These are phyloP conservation scores for Gymnogyps californianus DNA, from an alignment of 2,113 vertebrate genomes.

Conservation along the genomic window DNA sequence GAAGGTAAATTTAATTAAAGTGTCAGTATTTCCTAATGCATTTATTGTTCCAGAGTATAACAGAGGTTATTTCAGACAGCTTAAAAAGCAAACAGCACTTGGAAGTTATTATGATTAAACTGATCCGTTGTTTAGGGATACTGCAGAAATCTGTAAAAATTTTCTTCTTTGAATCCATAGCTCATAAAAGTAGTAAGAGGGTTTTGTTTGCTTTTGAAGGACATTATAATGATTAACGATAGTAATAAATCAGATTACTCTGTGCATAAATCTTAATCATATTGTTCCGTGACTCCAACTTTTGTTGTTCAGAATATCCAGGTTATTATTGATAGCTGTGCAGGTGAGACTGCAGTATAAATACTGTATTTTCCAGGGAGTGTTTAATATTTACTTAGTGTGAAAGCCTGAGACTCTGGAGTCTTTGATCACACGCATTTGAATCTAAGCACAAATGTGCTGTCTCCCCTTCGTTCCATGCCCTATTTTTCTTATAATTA, in stretches of 20 bases:
- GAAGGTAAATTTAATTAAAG: constrained; percentile 69
- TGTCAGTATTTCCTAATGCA: constrained; percentile 59
- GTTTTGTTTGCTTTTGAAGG: neutral
- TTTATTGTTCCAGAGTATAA: constrained; percentile 50
- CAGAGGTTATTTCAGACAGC: constrained; percentile 48
- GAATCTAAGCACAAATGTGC: neutral
- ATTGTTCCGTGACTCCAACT: neutral
- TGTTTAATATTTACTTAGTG: neutral
- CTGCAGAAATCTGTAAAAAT: neutral
- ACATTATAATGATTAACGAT: neutral
- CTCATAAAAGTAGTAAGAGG: neutral
- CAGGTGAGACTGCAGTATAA: neutral
- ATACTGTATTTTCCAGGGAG: neutral
- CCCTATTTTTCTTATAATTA: neutral
- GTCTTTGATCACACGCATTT: neutral
- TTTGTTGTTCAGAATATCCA: neutral
- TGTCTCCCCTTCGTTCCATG: neutral
- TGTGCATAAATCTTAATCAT: neutral
- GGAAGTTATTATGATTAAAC: constrained; percentile 13
- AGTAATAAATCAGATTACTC: neutral
- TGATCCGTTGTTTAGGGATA: neutral
- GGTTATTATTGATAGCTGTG: neutral
- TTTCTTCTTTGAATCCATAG: neutral
- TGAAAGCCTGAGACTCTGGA: neutral
- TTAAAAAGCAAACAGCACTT: constrained; percentile 42